These are phyloP conservation scores for Steinernema carpocapsae DNA, from an alignment of 2,888 invertebrate species.

Conservation along the genomic window DNA sequence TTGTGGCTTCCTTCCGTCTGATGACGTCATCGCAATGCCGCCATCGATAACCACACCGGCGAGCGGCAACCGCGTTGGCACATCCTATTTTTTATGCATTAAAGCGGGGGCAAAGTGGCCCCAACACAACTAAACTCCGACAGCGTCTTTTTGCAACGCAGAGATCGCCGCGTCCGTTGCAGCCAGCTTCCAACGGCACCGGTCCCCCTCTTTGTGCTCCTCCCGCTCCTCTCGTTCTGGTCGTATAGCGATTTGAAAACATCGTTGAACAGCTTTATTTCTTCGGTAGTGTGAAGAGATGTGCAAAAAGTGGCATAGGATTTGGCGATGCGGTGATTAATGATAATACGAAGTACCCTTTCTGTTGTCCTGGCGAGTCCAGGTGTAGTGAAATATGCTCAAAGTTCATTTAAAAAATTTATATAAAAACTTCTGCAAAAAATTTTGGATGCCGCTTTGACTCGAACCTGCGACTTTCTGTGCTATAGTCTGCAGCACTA, in stretches of 20 bases:
- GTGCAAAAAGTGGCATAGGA: conserved; percentile 21
- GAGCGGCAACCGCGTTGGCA: conserved; percentile 4
- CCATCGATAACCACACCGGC: neutral
- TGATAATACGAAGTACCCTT: conserved; percentile 2
- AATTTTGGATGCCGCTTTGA: too few relatives aligned
- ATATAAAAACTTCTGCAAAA: too few relatives aligned
- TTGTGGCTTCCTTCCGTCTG: neutral
- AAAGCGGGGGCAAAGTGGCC: conserved; percentile 27
- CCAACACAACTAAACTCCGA: neutral
- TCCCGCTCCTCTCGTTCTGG: too few relatives aligned
- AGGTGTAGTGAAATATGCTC: too few relatives aligned
- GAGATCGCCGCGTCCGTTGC: too few relatives aligned
- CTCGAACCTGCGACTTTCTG: too few relatives aligned
- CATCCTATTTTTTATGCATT: conserved; percentile 31
- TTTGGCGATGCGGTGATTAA: neutral
- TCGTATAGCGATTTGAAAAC: conserved; percentile 13
- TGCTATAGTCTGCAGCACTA: too few relatives aligned
- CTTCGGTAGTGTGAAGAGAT: neutral
- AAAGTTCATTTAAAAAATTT: too few relatives aligned
- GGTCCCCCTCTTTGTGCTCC: neutral
- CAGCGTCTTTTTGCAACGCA: too few relatives aligned
- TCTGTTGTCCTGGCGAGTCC: too few relatives aligned
- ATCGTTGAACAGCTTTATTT: neutral
- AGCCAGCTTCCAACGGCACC: neutral
- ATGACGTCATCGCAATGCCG: conserved; percentile 13